Conservation (phyloP, 1,140 invertebrate species). For the Armadillidium nasatum region DNA sequence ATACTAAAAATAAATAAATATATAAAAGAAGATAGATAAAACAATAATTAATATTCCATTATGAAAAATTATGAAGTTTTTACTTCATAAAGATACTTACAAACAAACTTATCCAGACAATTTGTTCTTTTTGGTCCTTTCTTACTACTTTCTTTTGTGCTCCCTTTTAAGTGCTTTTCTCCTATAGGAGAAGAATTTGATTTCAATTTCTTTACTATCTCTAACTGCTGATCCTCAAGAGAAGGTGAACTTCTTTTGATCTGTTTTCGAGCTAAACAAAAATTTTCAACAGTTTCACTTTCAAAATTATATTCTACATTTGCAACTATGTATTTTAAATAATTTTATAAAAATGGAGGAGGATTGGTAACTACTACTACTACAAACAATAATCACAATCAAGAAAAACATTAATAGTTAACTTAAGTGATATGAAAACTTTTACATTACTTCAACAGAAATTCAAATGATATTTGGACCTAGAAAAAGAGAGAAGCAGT, state of each 20-base stretch:
- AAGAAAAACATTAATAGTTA: background rate
- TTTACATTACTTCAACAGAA: no score
- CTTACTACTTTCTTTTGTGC: background rate
- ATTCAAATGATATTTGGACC: no score
- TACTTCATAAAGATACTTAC: background rate
- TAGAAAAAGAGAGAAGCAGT: no score
- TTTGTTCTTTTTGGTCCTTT: conserved; percentile 7
- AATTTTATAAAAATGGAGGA: background rate
- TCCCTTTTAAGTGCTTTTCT: background rate
- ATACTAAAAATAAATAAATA: conserved; percentile 12
- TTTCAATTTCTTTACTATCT: conserved; percentile 26
- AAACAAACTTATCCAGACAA: conserved; percentile 7
- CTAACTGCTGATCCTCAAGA: conserved; percentile 26
- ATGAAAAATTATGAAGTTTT: background rate
- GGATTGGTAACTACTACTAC: background rate
- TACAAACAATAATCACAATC: no score
- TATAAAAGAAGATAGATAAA: background rate
- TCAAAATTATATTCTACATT: background rate
- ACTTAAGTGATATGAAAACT: no score
- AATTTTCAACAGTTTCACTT: background rate
- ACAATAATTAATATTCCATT: no score
- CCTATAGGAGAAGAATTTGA: background rate
- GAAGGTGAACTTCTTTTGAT: conserved; percentile 30
- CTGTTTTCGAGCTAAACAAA: conserved; percentile 34
- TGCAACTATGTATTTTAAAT: background rate